Conservation (phyloP, 2,888 invertebrate species). For the Meloe dianella region DNA sequence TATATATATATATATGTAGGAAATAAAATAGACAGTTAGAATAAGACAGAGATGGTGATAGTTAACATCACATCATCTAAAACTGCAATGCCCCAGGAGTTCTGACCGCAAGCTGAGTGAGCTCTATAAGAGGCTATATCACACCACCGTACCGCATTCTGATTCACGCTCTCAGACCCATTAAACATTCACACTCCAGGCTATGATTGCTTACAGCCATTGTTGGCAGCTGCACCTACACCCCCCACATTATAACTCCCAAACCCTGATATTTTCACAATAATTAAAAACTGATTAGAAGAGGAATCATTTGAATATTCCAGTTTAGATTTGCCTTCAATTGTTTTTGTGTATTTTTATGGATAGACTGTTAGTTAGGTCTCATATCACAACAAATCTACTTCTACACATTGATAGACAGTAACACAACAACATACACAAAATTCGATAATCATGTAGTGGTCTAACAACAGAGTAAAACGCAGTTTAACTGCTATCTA, state of each 20-base stretch:
- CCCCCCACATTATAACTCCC: background rate
- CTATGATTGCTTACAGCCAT: slow-evolving; percentile 52
- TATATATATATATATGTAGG: slow-evolving; percentile 16
- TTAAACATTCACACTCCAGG: slow-evolving; percentile 59
- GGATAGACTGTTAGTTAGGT: background rate
- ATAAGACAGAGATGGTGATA: slow-evolving; percentile 20
- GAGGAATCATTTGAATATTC: no score
- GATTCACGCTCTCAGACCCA: slow-evolving; percentile 57
- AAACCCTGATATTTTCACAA: background rate
- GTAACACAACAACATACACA: background rate
- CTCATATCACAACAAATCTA: background rate
- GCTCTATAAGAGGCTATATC: slow-evolving; percentile 50
- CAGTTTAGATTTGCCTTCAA: no score
- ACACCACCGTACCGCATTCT: slow-evolving; percentile 50
- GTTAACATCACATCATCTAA: slow-evolving; percentile 21
- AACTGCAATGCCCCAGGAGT: slow-evolving; percentile 45
- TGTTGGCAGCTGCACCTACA: background rate
- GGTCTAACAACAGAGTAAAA: background rate
- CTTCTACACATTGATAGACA: background rate
- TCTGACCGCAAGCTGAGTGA: slow-evolving; percentile 56
- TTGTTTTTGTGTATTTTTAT: background rate
- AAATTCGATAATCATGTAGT: background rate
- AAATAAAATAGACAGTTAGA: slow-evolving; percentile 14
- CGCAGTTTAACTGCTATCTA: background rate
- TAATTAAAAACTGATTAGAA: background rate